phyloP scores from a whole-genome alignment of 2,888 invertebrate species.

The Ormyrus nitidulus region DNA sequence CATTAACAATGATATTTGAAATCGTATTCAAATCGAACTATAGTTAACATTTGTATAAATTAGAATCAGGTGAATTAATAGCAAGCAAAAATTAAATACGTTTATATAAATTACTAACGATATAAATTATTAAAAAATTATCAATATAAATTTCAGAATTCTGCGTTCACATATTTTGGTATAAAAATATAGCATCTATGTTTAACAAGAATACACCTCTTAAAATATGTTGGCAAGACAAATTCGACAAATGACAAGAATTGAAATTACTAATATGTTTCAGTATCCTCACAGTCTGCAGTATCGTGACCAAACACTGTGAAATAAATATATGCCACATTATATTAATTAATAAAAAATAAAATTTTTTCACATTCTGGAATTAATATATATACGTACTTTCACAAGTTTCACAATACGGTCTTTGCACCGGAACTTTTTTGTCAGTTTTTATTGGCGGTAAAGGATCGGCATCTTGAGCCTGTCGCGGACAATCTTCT shows the following conservation, averaged over 20 bases:
- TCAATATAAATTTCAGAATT: constrained; percentile 27
- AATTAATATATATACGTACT: constrained; percentile 76
- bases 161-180: constrained; percentile 33
- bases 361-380: background rate
- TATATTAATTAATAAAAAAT: constrained; percentile 43
- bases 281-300: constrained; percentile 90
- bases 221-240: constrained; percentile 46
- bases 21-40: constrained; percentile 42
- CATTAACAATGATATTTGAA: constrained; percentile 59
- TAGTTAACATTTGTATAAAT: constrained; percentile 37
- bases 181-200: constrained; percentile 55
- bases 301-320: constrained; percentile 93
- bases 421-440: constrained; percentile 76
- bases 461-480: constrained; percentile 78
- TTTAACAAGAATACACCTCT: constrained; percentile 45
- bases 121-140: constrained; percentile 40
- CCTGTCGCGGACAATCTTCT: constrained; percentile 95
- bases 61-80: constrained; percentile 41
- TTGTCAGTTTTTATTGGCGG: constrained; percentile 64
- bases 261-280: constrained; percentile 81
- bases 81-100: constrained; percentile 28
- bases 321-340: constrained; percentile 71
- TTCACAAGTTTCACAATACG: constrained; percentile 96
- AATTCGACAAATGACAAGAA: constrained; percentile 21
- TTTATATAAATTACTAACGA: constrained; percentile 47